Percentiles rank a stretch among this genome's conserved stretches.
These are phyloP conservation scores for Ailurus styani DNA, from an alignment of 2,113 vertebrate species.

Conservation along the genomic window DNA sequence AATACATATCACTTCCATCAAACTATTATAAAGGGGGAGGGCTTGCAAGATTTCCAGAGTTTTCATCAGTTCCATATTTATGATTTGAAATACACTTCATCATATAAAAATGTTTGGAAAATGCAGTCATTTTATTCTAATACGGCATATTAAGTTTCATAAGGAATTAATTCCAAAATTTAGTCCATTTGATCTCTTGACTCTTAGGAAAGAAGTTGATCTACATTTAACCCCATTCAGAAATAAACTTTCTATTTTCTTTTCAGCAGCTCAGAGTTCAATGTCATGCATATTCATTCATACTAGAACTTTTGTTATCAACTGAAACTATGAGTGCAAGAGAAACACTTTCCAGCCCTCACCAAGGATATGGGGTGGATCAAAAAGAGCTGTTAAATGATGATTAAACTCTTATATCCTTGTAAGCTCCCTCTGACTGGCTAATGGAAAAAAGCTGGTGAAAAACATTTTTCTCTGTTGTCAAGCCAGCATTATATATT, in stretches of 20 bases:
- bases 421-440: background rate
- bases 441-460: slow-evolving; percentile 35
- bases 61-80: background rate
- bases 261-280: background rate
- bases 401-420: background rate
- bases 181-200: background rate
- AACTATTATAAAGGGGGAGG: background rate
- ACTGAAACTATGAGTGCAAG: background rate
- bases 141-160: background rate
- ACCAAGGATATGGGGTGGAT: background rate
- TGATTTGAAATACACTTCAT: background rate
- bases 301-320: background rate
- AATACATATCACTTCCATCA: background rate
- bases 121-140: background rate
- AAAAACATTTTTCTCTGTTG: slow-evolving; percentile 30
- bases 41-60: background rate
- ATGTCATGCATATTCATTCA: background rate
- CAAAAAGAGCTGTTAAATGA: background rate
- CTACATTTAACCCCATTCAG: background rate
- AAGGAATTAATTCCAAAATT: background rate
- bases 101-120: slow-evolving; percentile 34
- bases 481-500: background rate
- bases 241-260: slow-evolving; percentile 25
- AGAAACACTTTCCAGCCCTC: background rate
- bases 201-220: background rate